Percentiles rank a stretch among this genome's conserved stretches.
Evolutionary conservation across 2,797 vertebrate species (phyloP).

Genomic region (Falco berigora): DNA sequence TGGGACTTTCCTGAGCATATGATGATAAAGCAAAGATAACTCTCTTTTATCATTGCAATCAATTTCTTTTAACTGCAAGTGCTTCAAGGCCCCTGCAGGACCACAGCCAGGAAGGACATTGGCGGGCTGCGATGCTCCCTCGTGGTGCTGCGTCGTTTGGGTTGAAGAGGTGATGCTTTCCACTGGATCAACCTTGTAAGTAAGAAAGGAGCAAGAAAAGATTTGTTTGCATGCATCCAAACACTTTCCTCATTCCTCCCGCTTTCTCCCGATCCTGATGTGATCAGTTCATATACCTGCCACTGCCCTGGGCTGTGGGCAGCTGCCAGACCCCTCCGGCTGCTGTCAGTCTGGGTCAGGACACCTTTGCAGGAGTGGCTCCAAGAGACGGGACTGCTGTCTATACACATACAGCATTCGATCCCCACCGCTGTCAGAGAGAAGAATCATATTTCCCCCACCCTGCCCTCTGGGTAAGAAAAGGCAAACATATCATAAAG

Average conservation of each 20-base stretch:
- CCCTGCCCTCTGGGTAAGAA: constrained; percentile 13
- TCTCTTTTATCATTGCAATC: neutral
- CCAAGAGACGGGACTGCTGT: neutral
- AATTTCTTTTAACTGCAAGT: constrained; percentile 2
- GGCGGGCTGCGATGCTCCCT: neutral
- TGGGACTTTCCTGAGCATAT: neutral
- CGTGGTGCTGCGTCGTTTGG: neutral
- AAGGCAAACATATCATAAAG: constrained; percentile 17
- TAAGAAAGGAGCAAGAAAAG: neutral
- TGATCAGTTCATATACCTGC: neutral
- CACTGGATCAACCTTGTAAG: neutral
- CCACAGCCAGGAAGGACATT: neutral
- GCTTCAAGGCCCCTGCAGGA: neutral
- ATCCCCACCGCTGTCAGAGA: neutral
- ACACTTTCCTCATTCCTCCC: neutral
- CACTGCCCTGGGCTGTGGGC: neutral
- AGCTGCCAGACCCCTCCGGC: constrained; percentile 21
- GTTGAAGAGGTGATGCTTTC: neutral
- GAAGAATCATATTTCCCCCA: neutral
- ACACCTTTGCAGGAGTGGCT: neutral
- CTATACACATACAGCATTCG: neutral
- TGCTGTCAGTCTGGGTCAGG: neutral
- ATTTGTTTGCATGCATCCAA: neutral
- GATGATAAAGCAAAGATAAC: neutral
- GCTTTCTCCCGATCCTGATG: neutral